Evolutionary conservation across 53 echinoderm and acorn worm genomes (phyloP), one percentile per base, ranked within the genome.

Genomic region (Patiria pectinifera): DNA sequence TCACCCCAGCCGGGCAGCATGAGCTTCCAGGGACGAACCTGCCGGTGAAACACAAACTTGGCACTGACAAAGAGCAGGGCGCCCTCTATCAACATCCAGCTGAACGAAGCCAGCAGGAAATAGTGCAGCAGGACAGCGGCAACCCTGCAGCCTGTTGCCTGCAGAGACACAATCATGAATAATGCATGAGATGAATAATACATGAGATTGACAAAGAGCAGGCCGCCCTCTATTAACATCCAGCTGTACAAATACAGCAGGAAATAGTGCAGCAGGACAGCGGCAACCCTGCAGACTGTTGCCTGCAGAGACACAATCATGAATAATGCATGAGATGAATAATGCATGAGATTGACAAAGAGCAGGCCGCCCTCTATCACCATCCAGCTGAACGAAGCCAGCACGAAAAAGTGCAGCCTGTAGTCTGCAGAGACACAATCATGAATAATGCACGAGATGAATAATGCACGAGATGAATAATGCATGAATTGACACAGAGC

Each of bases 81-180:
- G 46, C 85, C 85, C 85, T 85, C 85, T 70, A 85, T 45, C 70
- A 69, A 45, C 85, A 85, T 87, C 93, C 93, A 93, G 11, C 69
- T 25, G 53, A 93, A 93, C 8, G 72, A 45, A 53, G 87, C 79
- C 49, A 93, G 59, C 80, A 79, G 87, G 9, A 82, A 82, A n/a
- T 93, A 93, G 60, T 93, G 93, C 3, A 86, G 71, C 4, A 69
- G 23, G 58, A 87, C 82, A 4, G 93, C 93, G 14, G 82, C 70
- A 25, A 24, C 18, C 18, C 49, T 66, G 48, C 93, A 93, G 63
- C 6, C 70, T 16, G 45, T 85, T 66, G 18, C 3, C 85, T 85
- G 45, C 45, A 85, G 6, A 85, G 85, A 66, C 19, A 9, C 70
- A 85, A 9, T 53, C 53, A 53, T 53, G 53, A 53, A 53, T 53